These are phyloP conservation scores for Crematogaster levior DNA, from an alignment of 2,888 invertebrate genomes.

Conservation along the genomic window DNA sequence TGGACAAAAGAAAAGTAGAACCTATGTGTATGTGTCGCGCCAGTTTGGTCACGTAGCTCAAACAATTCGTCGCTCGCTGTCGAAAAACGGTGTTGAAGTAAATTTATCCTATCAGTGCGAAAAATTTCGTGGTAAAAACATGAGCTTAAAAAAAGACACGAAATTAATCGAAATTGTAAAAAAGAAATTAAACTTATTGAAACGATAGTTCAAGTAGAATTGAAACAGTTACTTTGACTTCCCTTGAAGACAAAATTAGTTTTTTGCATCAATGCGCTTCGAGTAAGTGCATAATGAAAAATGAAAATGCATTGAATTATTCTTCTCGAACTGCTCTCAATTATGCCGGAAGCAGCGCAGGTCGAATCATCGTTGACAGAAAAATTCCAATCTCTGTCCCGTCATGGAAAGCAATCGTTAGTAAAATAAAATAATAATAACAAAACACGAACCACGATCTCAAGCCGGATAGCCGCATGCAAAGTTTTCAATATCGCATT, in stretches of 20 bases:
- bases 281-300: not conserved
- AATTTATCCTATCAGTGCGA: not conserved
- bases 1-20: not conserved
- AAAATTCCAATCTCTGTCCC: slow-evolving; percentile 19
- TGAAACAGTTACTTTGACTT: not conserved
- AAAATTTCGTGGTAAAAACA: not conserved
- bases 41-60: not conserved
- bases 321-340: slow-evolving; percentile 3
- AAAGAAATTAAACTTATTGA: not conserved
- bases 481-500: slow-evolving; percentile 13
- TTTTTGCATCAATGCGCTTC: not conserved
- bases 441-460: not conserved
- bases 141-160: not conserved
- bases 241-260: not conserved
- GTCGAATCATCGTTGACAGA: not conserved
- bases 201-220: not conserved
- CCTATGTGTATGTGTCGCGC: not conserved
- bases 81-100: not conserved
- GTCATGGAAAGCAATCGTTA: not conserved
- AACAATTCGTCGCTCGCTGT: not conserved
- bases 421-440: slow-evolving; percentile 9
- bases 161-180: not conserved
- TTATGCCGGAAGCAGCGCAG: not conserved
- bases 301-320: not conserved
- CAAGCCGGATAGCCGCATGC: not conserved